phyloP scores from a whole-genome alignment of 2,888 invertebrate species.

The Aporophyla lueneburgensis region DNA sequence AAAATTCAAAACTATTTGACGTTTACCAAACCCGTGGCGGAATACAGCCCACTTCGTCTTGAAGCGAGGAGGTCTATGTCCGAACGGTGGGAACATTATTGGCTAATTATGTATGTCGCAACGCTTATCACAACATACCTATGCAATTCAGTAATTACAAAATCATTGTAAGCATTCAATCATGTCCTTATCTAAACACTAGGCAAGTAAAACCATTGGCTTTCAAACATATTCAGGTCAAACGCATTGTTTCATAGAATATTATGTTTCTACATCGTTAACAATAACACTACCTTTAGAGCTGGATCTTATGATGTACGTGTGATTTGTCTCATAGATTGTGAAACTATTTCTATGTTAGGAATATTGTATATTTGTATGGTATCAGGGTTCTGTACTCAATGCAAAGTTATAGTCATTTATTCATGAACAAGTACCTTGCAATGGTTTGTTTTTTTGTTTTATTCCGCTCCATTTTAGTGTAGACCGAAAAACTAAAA shows the following conservation, averaged over 20 bases:
- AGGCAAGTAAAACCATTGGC: neutral
- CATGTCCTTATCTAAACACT: constrained; percentile 2
- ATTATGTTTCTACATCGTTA: constrained; percentile 34
- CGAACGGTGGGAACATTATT: neutral
- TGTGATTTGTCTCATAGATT: neutral
- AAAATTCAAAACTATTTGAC: neutral
- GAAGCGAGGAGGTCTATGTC: neutral
- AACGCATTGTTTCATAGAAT: constrained; percentile 52
- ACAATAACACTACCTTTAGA: constrained; percentile 34
- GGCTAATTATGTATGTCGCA: neutral
- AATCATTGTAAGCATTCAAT: constrained; percentile 11
- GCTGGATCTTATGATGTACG: neutral
- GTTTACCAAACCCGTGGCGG: neutral
- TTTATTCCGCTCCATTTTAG: neutral
- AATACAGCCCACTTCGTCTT: neutral
- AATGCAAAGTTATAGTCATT: too few relatives aligned
- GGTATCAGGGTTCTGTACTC: neutral
- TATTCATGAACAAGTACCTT: too few relatives aligned
- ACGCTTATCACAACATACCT: neutral
- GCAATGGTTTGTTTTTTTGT: too few relatives aligned
- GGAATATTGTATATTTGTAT: neutral
- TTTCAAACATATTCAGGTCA: constrained; percentile 44
- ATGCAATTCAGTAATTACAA: constrained; percentile 26
- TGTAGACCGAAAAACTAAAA: neutral
- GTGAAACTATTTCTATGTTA: neutral